Evolutionary conservation across 2,797 vertebrate genomes (phyloP).

Genomic region (Phrynocephalus forsythii): DNA sequence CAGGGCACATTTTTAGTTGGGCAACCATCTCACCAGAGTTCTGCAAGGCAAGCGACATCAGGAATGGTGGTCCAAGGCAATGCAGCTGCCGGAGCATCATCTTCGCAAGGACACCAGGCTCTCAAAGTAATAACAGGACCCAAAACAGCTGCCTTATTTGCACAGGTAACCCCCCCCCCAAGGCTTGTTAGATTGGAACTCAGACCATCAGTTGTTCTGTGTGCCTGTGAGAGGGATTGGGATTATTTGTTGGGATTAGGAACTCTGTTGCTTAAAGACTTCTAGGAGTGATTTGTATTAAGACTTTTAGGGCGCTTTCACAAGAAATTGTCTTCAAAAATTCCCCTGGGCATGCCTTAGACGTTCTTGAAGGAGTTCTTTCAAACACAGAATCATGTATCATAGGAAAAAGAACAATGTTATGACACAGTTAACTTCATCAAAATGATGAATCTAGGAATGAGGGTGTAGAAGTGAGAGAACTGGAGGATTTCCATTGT

Average conservation of each 20-base stretch:
- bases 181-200: neutral
- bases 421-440: neutral
- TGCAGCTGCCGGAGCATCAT: slow-evolving; percentile 79
- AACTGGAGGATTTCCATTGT: neutral
- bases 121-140: slow-evolving; percentile 94
- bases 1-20: slow-evolving; percentile 98
- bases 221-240: neutral
- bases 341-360: neutral
- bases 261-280: neutral
- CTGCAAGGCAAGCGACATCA: slow-evolving; percentile 87
- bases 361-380: neutral
- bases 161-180: slow-evolving; percentile 84
- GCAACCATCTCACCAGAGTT: slow-evolving; percentile 89
- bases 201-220: neutral
- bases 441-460: neutral
- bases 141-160: slow-evolving; percentile 93
- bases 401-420: neutral
- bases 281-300: neutral
- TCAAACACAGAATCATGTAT: neutral
- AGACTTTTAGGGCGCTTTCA: neutral
- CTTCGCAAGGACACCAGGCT: slow-evolving; percentile 86
- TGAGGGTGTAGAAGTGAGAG: neutral
- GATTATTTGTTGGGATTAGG: neutral
- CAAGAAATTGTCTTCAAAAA: neutral
- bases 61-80: slow-evolving; percentile 83